phyloP scores from a whole-genome alignment of 2,888 invertebrate genomes.

The Agrochola circellaris region DNA sequence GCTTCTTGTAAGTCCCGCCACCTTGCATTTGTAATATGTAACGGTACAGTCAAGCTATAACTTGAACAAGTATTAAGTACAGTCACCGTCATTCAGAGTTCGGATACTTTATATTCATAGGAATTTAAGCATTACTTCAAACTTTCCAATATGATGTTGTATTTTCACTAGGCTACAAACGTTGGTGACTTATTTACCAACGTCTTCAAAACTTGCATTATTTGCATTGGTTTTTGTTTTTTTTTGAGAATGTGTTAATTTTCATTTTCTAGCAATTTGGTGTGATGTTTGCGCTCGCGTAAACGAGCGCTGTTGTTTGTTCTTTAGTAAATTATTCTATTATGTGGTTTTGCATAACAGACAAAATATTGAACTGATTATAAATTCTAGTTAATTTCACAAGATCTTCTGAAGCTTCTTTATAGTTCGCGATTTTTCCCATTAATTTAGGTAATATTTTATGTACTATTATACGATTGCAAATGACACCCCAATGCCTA shows the following conservation, averaged over 20 bases:
- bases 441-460: neutral
- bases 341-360: neutral
- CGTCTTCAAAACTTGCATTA: neutral
- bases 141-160: slow-evolving; percentile 54
- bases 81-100: slow-evolving; percentile 43
- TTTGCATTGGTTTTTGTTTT: neutral
- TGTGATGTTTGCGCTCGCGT: slow-evolving; percentile 26
- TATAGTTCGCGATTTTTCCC: neutral
- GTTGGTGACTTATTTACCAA: slow-evolving; percentile 3
- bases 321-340: neutral
- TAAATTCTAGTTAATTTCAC: neutral
- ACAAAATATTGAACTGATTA: neutral
- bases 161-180: slow-evolving; percentile 10
- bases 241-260: slow-evolving; percentile 1
- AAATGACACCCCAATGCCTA: neutral
- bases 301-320: neutral
- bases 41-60: slow-evolving; percentile 60
- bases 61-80: slow-evolving; percentile 59
- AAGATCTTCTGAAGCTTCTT: neutral
- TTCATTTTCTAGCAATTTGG: neutral
- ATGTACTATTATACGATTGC: no score
- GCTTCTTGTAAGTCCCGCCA: slow-evolving; percentile 34
- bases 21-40: slow-evolving; percentile 65
- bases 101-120: slow-evolving; percentile 49
- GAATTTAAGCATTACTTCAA: slow-evolving; percentile 42